Evolutionary conservation across 2,888 invertebrate species (phyloP).

Genomic region (Metalampra italica): DNA sequence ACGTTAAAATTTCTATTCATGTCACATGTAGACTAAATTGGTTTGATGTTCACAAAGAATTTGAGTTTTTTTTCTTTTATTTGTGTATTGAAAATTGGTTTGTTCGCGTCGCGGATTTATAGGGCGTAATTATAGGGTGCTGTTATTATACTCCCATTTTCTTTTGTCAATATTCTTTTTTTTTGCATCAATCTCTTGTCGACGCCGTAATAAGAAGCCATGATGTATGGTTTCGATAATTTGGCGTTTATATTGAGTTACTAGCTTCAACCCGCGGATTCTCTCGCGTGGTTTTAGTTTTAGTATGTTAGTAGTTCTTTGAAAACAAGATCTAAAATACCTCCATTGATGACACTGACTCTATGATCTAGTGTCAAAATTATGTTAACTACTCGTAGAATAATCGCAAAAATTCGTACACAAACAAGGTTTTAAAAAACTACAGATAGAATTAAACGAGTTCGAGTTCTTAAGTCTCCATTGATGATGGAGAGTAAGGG

Average conservation of each 20-base stretch:
- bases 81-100: slow-evolving; percentile 35
- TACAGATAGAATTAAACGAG: too few species aligned
- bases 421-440: too few species aligned
- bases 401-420: too few species aligned
- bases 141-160: slow-evolving; percentile 26
- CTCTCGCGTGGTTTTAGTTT: too few species aligned
- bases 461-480: too few species aligned
- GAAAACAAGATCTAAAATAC: too few species aligned
- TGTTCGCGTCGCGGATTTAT: slow-evolving; percentile 44
- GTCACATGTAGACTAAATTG: slow-evolving; percentile 26
- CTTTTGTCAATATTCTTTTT: slow-evolving; percentile 23
- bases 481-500: too few species aligned
- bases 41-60: slow-evolving; percentile 23
- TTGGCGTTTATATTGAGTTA: slow-evolving; percentile 9
- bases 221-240: slow-evolving; percentile 26
- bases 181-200: slow-evolving; percentile 26
- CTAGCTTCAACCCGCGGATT: too few species aligned
- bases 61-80: slow-evolving; percentile 22
- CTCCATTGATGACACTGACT: too few species aligned
- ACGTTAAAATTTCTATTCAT: slow-evolving; percentile 28
- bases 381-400: too few species aligned
- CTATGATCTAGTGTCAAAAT: too few species aligned
- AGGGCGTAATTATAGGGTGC: slow-evolving; percentile 56
- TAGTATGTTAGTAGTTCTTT: too few species aligned
- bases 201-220: slow-evolving; percentile 20